phyloP scores from a whole-genome alignment of 2,888 invertebrate genomes.

The Hemithea aestivaria region DNA sequence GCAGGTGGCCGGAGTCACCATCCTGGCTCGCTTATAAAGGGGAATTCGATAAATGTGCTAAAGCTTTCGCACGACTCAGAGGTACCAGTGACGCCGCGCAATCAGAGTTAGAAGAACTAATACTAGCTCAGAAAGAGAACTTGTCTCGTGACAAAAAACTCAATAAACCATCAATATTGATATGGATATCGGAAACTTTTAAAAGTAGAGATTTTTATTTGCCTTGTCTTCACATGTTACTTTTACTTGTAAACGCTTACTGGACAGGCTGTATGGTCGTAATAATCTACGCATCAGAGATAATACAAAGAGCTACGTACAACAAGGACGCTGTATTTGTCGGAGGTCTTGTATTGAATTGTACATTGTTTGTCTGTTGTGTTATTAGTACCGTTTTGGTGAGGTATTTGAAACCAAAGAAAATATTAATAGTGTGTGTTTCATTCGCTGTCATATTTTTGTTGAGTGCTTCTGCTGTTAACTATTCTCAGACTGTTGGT shows the following conservation, averaged over 20 bases:
- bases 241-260: not conserved
- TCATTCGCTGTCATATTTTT: too few relatives aligned
- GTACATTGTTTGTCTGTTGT: too few relatives aligned
- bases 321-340: not conserved
- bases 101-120: not conserved
- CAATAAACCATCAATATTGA: not conserved
- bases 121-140: not conserved
- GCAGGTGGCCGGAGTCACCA: conserved; percentile 7
- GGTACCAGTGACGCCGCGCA: not conserved
- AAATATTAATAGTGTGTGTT: too few relatives aligned
- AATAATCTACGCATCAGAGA: not conserved
- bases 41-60: not conserved
- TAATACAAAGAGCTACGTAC: not conserved
- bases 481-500: too few relatives aligned
- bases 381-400: too few relatives aligned
- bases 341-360: too few relatives aligned
- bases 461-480: too few relatives aligned
- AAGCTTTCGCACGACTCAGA: conserved; percentile 1
- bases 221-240: not conserved
- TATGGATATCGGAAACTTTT: not conserved
- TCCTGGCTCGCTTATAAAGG: conserved; percentile 6
- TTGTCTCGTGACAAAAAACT: too few relatives aligned
- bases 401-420: too few relatives aligned
- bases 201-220: not conserved
- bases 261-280: not conserved